A percentile compares a stretch with the other conserved stretches of the same genome.
phyloP scores from a whole-genome alignment of 1,140 invertebrate species.

The Rhagoletis zephyria region DNA sequence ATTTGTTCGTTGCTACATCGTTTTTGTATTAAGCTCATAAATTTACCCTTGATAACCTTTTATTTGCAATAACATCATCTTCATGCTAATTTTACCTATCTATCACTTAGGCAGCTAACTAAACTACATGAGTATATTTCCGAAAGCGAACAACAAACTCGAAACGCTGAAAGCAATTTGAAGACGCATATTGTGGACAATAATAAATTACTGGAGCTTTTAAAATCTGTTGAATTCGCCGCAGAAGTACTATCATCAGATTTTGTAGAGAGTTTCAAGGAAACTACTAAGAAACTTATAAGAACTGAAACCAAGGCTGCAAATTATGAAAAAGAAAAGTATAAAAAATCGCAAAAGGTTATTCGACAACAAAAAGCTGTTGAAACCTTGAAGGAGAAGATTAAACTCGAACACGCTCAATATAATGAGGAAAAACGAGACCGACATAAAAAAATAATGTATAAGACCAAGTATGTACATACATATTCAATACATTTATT shows the following conservation, averaged over 20 bases:
- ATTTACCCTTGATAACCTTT: too few species aligned
- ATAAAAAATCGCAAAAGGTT: background rate
- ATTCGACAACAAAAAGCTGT: conserved; percentile 26
- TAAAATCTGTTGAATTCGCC: background rate
- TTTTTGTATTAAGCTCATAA: too few species aligned
- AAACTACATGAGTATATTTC: conserved; percentile 23
- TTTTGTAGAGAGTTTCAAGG: conserved; percentile 13
- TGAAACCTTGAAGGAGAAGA: background rate
- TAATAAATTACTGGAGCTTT: background rate
- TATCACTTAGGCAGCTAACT: background rate
- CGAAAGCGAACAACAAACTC: background rate
- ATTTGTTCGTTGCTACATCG: background rate
- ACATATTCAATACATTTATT: background rate
- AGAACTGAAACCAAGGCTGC: background rate
- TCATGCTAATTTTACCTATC: too few species aligned
- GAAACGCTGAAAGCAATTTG: conserved; percentile 26
- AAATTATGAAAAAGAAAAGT: background rate
- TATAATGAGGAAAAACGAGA: conserved; percentile 11
- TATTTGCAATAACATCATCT: too few species aligned
- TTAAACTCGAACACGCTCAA: background rate
- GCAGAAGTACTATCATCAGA: background rate
- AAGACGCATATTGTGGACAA: conserved; percentile 26
- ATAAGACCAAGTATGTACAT: background rate
- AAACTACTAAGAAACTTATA: background rate
- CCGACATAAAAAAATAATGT: background rate